These are phyloP conservation scores for Dermochelys coriacea DNA, from an alignment of 2,797 vertebrate genomes.

Conservation along the genomic window DNA sequence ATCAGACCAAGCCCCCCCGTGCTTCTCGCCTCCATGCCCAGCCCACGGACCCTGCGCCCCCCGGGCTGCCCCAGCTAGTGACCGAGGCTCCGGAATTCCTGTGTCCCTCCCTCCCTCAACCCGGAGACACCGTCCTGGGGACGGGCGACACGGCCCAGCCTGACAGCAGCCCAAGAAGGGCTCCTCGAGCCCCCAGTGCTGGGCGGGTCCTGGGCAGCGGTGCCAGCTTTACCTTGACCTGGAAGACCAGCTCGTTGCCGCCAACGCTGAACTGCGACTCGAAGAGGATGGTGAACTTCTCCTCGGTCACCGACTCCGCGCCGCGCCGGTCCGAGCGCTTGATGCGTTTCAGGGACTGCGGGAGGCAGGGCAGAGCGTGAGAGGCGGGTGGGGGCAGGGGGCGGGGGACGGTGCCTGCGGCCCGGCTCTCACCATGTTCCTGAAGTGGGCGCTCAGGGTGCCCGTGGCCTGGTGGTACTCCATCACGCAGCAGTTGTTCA, in stretches of 20 bases:
- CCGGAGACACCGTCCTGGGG: not conserved
- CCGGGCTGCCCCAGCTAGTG: not conserved
- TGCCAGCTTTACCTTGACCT: constrained; percentile 88
- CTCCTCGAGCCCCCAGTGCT: not conserved
- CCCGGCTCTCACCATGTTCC: constrained; percentile 85
- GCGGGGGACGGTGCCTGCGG: no score
- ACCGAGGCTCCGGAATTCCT: not conserved
- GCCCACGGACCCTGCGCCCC: not conserved
- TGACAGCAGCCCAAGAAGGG: not conserved
- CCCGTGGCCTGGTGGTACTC: constrained; percentile 89
- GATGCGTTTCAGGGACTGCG: constrained; percentile 94
- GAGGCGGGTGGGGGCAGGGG: rapidly evolving
- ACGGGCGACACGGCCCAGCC: not conserved
- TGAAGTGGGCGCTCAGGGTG: constrained; percentile 89
- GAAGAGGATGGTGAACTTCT: constrained; percentile 96
- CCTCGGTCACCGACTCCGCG: constrained; percentile 95
- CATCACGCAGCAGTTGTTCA: constrained; percentile 98
- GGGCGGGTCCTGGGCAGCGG: not conserved
- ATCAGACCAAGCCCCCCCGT: not conserved
- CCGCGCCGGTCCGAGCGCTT: constrained; percentile 95
- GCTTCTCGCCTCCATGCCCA: rapidly evolving
- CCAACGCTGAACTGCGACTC: constrained; percentile 97
- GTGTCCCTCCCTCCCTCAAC: not conserved
- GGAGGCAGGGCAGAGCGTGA: not conserved
- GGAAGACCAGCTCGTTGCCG: constrained; percentile 95